phyloP scores from a whole-genome alignment of 2,888 invertebrate species.

The Cheilosia pagana region DNA sequence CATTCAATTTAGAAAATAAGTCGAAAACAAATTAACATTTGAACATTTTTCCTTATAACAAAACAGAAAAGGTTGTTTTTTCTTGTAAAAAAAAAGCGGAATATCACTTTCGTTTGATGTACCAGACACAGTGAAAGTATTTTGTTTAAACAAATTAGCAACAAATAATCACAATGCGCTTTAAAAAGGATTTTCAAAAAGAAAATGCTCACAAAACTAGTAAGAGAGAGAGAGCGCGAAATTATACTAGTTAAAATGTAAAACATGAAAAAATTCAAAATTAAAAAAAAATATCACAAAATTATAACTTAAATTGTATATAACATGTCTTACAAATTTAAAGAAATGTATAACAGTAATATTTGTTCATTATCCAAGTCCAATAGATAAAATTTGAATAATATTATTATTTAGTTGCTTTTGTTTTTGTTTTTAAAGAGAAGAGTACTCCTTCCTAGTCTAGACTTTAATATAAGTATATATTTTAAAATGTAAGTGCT shows the following conservation, averaged over 20 bases:
- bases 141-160: slow-evolving; percentile 39
- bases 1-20: slow-evolving; percentile 20
- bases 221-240: slow-evolving; percentile 7
- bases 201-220: slow-evolving; percentile 5
- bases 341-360: slow-evolving; percentile 26
- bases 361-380: slow-evolving; percentile 24
- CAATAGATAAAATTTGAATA: slow-evolving; percentile 63
- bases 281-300: slow-evolving; percentile 67
- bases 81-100: slow-evolving; percentile 33
- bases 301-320: slow-evolving; percentile 41
- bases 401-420: slow-evolving; percentile 72
- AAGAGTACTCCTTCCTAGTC: slow-evolving; percentile 60
- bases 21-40: slow-evolving; percentile 19
- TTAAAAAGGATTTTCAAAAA: slow-evolving; percentile 38
- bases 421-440: slow-evolving; percentile 36
- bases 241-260: slow-evolving; percentile 23
- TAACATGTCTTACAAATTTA: slow-evolving; percentile 30
- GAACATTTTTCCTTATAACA: slow-evolving; percentile 25
- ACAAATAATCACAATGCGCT: slow-evolving; percentile 63
- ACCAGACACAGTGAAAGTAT: slow-evolving; percentile 58
- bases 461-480: slow-evolving; percentile 48
- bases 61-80: slow-evolving; percentile 4
- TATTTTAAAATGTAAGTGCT: slow-evolving; percentile 54
- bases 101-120: slow-evolving; percentile 49
- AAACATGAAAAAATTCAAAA: slow-evolving; percentile 21